phyloP scores from a whole-genome alignment of 1,140 invertebrate species.

The Aphis craccivora region DNA sequence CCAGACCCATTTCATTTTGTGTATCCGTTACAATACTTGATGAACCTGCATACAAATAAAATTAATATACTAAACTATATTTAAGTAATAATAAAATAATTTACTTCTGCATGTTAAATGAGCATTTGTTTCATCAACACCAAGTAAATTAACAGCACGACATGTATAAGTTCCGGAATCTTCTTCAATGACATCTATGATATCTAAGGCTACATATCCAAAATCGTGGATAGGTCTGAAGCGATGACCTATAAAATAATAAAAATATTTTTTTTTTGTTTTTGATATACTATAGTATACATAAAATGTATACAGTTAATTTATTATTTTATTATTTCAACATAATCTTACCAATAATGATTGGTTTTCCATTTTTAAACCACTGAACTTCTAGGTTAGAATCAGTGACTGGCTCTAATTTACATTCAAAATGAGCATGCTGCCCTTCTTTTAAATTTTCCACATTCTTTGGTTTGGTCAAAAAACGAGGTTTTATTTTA shows the following conservation, averaged over 20 bases:
- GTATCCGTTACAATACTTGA: constrained; percentile 82
- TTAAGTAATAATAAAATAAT: neutral
- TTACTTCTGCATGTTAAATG: constrained; percentile 74
- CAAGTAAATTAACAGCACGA: constrained; percentile 86
- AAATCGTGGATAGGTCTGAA: constrained; percentile 96
- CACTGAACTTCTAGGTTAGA: constrained; percentile 92
- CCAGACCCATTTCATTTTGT: constrained; percentile 82
- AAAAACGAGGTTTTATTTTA: constrained; percentile 81
- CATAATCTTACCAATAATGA: constrained; percentile 74
- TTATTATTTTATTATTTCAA: neutral
- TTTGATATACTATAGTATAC: constrained; percentile 10
- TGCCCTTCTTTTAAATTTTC: constrained; percentile 88
- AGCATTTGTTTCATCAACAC: constrained; percentile 84
- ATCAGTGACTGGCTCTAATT: constrained; percentile 95
- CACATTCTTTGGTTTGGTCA: constrained; percentile 84
- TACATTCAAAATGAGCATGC: constrained; percentile 97
- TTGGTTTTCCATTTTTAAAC: constrained; percentile 89
- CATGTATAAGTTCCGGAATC: constrained; percentile 94
- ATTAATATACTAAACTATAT: neutral
- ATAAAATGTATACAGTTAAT: neutral
- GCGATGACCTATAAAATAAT: constrained; percentile 73
- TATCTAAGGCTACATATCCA: constrained; percentile 91
- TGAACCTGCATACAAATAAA: constrained; percentile 62
- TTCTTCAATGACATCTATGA: constrained; percentile 89
- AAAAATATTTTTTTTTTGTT: neutral